Conservation (phyloP, 2,113 vertebrate genomes). For the Edolisoma coerulescens region DNA sequence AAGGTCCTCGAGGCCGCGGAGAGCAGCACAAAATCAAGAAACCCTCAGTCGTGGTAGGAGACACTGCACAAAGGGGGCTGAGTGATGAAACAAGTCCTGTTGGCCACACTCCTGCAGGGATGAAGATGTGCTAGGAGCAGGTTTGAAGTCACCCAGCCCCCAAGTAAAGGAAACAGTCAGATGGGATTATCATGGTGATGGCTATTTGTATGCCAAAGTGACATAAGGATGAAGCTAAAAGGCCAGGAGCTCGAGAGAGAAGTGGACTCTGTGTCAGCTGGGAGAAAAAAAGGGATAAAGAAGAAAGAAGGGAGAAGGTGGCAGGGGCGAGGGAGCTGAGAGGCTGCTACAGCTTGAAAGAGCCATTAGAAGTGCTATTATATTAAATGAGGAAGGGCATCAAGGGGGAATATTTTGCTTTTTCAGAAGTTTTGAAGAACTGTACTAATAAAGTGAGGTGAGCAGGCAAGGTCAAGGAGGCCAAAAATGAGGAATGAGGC, state of each 20-base stretch:
- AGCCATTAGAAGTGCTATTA: not conserved
- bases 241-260: not conserved
- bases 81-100: not conserved
- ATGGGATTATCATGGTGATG: not conserved
- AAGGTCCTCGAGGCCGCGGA: not conserved
- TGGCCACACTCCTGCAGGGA: not conserved
- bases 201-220: not conserved
- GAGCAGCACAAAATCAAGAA: not conserved
- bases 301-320: not conserved
- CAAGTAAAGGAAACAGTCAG: not conserved
- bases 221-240: not conserved
- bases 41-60: not conserved
- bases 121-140: not conserved
- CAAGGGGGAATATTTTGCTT: not conserved
- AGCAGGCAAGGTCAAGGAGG: slow-evolving; percentile 13
- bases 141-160: not conserved
- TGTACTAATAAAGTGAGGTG: not conserved
- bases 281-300: not conserved
- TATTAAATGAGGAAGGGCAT: not conserved
- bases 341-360: not conserved
- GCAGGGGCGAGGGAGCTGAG: not conserved
- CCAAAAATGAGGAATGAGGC: slow-evolving; percentile 41
- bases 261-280: not conserved
- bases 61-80: not conserved
- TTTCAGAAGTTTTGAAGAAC: slow-evolving; percentile 1